phyloP scores from a whole-genome alignment of 2,888 invertebrate genomes.

The Eupithecia subumbrata region DNA sequence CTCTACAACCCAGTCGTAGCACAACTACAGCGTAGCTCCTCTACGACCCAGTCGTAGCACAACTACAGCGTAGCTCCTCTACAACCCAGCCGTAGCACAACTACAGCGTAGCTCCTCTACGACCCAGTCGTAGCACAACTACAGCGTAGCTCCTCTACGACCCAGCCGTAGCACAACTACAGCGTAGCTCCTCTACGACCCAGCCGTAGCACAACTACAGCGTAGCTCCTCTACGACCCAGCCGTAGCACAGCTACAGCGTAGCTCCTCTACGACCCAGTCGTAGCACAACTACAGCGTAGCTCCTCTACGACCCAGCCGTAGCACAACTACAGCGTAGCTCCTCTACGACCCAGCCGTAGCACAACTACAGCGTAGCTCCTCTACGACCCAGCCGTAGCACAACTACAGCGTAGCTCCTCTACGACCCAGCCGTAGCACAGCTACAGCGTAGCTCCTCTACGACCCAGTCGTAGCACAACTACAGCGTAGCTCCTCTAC shows the following conservation, averaged over 20 bases:
- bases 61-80: neutral
- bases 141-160: neutral
- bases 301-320: neutral
- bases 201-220: neutral
- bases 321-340: constrained; percentile 1
- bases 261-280: neutral
- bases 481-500: neutral
- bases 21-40: neutral
- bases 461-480: neutral
- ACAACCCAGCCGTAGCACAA: neutral
- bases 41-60: neutral
- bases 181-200: neutral
- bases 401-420: neutral
- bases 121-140: neutral
- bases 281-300: neutral
- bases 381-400: neutral
- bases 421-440: neutral
- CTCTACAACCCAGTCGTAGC: neutral
- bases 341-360: neutral
- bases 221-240: neutral
- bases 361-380: constrained; percentile 11
- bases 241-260: neutral
- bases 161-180: neutral
- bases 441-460: neutral
- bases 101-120: constrained; percentile 1